Conservation (phyloP, 2,797 vertebrate species). For the Phoxinus dragarum region DNA sequence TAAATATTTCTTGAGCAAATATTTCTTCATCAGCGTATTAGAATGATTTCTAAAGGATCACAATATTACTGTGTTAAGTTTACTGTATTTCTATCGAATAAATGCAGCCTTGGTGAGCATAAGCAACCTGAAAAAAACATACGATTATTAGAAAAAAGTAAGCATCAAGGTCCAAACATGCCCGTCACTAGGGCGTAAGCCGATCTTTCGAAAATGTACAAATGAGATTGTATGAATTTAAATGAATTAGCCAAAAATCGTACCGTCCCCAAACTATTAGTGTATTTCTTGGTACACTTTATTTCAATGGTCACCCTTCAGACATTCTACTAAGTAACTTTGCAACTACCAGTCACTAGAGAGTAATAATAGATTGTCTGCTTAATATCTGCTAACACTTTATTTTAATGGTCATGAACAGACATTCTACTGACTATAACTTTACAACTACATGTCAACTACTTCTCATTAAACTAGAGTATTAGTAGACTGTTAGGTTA, state of each 20-base stretch:
- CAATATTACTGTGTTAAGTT: not conserved
- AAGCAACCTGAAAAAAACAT: not conserved
- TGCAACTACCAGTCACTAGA: not conserved
- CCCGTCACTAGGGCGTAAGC: no score
- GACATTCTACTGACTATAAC: not conserved
- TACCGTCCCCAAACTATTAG: no score
- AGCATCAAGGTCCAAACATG: no score
- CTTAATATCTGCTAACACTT: not conserved
- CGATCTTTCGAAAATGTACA: no score
- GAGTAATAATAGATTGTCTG: not conserved
- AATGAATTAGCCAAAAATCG: no score
- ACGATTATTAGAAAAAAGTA: no score
- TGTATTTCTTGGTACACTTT: no score
- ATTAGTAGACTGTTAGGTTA: no score
- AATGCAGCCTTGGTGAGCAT: not conserved
- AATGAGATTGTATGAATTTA: no score
- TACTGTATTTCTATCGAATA: not conserved
- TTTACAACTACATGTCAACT: not conserved
- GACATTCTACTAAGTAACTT: not conserved
- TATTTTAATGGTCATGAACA: not conserved
- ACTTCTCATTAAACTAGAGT: no score
- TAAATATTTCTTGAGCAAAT: no score
- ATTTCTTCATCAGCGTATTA: no score
- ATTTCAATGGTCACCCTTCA: not conserved
- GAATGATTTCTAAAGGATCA: not conserved